Evolutionary conservation across 2,888 invertebrate genomes (phyloP).

Genomic region (Polietes domitor): DNA sequence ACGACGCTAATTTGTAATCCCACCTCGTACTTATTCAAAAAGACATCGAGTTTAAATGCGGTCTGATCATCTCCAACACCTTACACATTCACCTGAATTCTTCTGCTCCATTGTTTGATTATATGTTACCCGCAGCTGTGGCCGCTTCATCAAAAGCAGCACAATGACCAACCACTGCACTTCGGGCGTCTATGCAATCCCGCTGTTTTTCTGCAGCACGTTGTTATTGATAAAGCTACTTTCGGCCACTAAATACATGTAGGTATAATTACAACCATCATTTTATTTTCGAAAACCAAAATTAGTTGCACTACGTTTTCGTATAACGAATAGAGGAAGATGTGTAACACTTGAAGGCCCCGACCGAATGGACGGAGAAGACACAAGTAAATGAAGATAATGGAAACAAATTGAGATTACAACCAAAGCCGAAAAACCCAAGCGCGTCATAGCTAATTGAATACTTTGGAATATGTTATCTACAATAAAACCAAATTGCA

Average conservation of each 20-base stretch:
- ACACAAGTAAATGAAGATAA: conserved; percentile 38
- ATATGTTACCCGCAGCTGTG: neutral
- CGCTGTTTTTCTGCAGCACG: conserved; percentile 19
- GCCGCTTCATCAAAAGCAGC: neutral
- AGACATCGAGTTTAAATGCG: too few species aligned
- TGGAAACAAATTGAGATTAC: conserved; percentile 38
- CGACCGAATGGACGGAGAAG: neutral
- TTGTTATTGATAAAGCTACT: neutral
- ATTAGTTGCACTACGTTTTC: conserved; percentile 33
- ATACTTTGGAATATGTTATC: neutral
- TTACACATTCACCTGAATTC: neutral
- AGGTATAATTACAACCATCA: conserved; percentile 10
- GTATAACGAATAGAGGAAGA: neutral
- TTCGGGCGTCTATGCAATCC: conserved; percentile 26
- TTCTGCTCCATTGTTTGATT: neutral
- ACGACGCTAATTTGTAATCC: too few species aligned
- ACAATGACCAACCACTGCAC: conserved; percentile 25
- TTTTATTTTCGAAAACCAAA: conserved; percentile 15
- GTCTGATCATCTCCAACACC: neutral
- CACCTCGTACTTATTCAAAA: too few species aligned
- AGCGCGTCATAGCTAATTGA: conserved; percentile 26
- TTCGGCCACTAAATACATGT: neutral
- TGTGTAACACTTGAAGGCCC: conserved; percentile 46
- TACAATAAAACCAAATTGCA: conserved; percentile 47
- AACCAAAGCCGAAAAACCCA: conserved; percentile 22